These are phyloP conservation scores for Platysternon megacephalum DNA, from an alignment of 2,113 vertebrate genomes.

Conservation along the genomic window DNA sequence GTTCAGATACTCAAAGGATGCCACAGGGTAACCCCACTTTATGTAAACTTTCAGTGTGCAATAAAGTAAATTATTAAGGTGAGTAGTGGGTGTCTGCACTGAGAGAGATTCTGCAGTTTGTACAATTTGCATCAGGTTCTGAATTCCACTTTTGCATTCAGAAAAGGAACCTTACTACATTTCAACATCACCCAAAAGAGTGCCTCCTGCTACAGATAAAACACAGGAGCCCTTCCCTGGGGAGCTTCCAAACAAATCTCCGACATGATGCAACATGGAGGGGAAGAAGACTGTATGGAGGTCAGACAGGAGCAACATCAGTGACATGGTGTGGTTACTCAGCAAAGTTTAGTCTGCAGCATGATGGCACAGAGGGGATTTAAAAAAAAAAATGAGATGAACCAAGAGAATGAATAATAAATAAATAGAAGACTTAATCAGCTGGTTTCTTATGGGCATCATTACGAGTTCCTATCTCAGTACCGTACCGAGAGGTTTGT, in stretches of 20 bases:
- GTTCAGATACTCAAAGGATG: neutral
- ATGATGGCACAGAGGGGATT: neutral
- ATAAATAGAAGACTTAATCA: neutral
- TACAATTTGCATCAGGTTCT: neutral
- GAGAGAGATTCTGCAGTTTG: neutral
- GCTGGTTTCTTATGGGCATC: neutral
- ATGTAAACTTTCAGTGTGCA: neutral
- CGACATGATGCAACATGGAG: neutral
- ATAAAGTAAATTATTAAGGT: neutral
- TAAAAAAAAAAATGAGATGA: neutral
- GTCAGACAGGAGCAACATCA: neutral
- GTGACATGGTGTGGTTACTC: neutral
- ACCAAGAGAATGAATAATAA: neutral
- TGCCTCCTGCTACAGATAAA: neutral
- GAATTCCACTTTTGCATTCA: conserved; percentile 21
- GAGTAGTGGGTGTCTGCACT: neutral
- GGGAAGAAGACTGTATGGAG: neutral
- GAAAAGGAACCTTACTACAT: conserved; percentile 42
- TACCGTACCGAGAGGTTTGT: neutral
- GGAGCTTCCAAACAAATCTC: neutral
- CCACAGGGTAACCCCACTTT: neutral
- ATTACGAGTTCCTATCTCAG: neutral
- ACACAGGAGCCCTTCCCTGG: accelerated
- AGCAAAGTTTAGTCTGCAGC: neutral
- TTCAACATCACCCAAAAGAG: neutral